Conservation (phyloP, 2,888 invertebrate species). For the Zaprionus obscuricornis region DNA sequence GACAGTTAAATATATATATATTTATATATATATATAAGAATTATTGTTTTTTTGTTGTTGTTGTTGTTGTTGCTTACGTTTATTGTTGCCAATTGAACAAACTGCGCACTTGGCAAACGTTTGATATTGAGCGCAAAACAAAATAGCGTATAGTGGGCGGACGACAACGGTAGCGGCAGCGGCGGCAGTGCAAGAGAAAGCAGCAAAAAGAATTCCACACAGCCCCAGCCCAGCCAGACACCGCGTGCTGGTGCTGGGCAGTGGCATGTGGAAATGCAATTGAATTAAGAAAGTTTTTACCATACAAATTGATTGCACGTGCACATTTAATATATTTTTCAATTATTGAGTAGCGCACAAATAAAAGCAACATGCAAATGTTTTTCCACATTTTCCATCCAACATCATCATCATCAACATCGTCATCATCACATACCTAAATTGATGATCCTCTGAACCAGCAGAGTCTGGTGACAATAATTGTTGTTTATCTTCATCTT, state of each 20-base stretch:
- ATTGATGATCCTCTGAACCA: constrained; percentile 31
- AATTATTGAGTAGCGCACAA: no score
- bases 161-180: no score
- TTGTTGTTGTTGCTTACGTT: constrained; percentile 11
- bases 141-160: constrained; percentile 2
- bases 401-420: no score
- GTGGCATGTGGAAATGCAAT: no score
- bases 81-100: constrained; percentile 54
- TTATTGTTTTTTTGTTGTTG: constrained; percentile 38
- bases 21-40: constrained; percentile 16
- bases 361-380: no score
- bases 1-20: constrained; percentile 1
- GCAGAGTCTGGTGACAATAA: not conserved
- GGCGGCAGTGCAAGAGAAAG: constrained; percentile 16
- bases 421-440: constrained; percentile 35
- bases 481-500: constrained; percentile 3
- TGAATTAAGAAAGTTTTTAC: no score
- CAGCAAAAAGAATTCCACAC: constrained; percentile 2
- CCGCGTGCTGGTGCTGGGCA: no score
- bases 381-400: no score
- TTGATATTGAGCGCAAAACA: constrained; percentile 48
- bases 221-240: no score
- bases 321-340: no score
- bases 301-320: no score
- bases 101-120: constrained; percentile 76